Evolutionary conservation across 2,797 vertebrate species (phyloP).

Genomic region (Bovichtus variegatus): DNA sequence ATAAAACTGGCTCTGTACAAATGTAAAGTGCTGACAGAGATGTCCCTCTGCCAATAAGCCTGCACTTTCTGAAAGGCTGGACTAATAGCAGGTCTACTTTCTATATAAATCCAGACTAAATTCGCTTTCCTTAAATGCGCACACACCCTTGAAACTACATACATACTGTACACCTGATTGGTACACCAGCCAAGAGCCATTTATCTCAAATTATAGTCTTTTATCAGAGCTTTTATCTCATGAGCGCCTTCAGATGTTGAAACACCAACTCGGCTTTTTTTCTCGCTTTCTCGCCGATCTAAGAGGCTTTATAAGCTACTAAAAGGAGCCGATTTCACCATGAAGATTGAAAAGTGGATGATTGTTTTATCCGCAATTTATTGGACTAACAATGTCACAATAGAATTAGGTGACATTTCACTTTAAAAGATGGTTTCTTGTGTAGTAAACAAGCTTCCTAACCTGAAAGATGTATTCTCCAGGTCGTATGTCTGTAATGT

Average conservation of each 20-base stretch:
- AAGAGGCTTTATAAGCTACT: conserved; percentile 16
- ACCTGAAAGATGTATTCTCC: conserved; percentile 97
- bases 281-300: conserved; percentile 8
- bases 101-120: conserved; percentile 81
- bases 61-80: conserved; percentile 55
- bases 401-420: neutral
- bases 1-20: conserved; percentile 27
- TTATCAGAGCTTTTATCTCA: conserved; percentile 77
- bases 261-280: conserved; percentile 36
- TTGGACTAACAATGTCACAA: neutral
- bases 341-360: conserved; percentile 20
- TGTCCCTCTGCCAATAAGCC: conserved; percentile 55
- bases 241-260: conserved; percentile 58
- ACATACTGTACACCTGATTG: conserved; percentile 68
- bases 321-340: conserved; percentile 32
- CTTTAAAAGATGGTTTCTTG: neutral
- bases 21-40: conserved; percentile 65
- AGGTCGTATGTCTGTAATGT: conserved; percentile 91
- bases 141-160: conserved; percentile 76
- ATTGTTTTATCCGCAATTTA: conserved; percentile 1
- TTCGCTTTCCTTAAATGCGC: conserved; percentile 73
- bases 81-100: conserved; percentile 82
- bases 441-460: neutral
- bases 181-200: conserved; percentile 61
- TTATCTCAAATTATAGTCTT: conserved; percentile 79